These are phyloP conservation scores for Anisognathus igniventris DNA, from an alignment of 2,797 vertebrate genomes.

Conservation along the genomic window DNA sequence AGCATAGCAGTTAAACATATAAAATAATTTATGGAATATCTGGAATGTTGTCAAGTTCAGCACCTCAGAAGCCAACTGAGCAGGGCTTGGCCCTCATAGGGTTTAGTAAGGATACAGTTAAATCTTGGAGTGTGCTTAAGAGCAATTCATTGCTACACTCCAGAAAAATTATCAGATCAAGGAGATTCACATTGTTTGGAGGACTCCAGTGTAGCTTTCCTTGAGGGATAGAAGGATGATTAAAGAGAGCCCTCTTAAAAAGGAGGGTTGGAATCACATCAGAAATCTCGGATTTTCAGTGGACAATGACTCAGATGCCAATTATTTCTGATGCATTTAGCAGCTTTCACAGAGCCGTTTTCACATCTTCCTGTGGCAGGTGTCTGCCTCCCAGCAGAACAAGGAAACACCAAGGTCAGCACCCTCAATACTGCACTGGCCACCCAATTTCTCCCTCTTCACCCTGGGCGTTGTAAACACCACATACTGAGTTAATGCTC, in stretches of 20 bases:
- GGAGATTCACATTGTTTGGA: neutral
- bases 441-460: neutral
- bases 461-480: neutral
- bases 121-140: neutral
- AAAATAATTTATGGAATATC: neutral
- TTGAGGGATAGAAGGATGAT: neutral
- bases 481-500: neutral
- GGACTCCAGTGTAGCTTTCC: neutral
- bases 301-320: neutral
- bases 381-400: neutral
- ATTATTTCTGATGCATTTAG: neutral
- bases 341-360: neutral
- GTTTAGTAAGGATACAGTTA: neutral
- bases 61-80: neutral
- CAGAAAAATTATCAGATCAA: neutral
- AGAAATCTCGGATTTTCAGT: neutral
- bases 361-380: neutral
- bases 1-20: neutral
- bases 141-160: rapidly evolving
- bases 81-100: neutral
- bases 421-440: rapidly evolving
- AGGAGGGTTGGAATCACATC: neutral
- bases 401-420: neutral
- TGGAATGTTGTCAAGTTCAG: neutral
- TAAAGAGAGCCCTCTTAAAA: neutral